Conservation (phyloP, 2,797 vertebrate genomes). For the Ataeniobius toweri region DNA sequence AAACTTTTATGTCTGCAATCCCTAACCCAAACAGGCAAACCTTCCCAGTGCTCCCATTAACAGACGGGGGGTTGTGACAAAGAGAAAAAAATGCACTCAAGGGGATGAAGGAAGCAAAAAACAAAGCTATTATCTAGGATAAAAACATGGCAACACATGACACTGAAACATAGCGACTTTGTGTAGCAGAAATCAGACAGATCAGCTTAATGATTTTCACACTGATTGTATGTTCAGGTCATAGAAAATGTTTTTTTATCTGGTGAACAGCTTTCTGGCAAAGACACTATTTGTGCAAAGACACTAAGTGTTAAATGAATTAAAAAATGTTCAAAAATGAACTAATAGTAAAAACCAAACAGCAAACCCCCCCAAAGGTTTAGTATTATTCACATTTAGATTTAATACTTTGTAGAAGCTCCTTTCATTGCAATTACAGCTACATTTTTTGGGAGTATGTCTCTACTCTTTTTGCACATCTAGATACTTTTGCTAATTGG, state of each 20-base stretch:
- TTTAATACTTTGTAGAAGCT: background rate
- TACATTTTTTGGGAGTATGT: background rate
- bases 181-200: too few relatives aligned
- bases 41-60: constrained; percentile 4
- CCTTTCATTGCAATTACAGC: background rate
- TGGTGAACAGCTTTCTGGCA: too few relatives aligned
- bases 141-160: background rate
- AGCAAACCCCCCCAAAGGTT: background rate
- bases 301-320: background rate
- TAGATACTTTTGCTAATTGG: background rate
- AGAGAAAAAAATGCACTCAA: background rate
- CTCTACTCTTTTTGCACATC: background rate
- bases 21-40: background rate
- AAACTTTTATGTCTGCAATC: background rate
- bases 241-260: too few relatives aligned
- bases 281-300: background rate
- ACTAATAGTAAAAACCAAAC: background rate
- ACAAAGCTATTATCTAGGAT: background rate
- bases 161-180: background rate
- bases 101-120: background rate
- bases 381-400: background rate
- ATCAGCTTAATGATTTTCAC: too few relatives aligned
- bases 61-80: background rate
- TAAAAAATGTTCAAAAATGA: background rate
- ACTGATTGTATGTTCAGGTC: too few relatives aligned